phyloP scores from a whole-genome alignment of 1,140 invertebrate species.

The Stenopsyche tienmushanensis region DNA sequence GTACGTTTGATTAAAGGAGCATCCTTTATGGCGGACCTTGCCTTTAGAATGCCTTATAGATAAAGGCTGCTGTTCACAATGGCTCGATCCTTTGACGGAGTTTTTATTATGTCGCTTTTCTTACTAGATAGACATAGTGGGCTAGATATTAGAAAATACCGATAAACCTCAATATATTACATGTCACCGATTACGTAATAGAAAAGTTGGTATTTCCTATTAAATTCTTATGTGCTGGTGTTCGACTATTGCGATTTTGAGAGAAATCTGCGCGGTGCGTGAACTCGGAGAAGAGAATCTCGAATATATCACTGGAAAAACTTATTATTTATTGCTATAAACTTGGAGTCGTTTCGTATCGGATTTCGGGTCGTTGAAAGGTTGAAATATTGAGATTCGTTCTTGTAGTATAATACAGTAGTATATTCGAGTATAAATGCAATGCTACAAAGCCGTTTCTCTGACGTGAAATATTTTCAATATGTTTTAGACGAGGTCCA shows the following conservation, averaged over 20 bases:
- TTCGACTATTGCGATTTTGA: neutral
- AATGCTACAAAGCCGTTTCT: too few species aligned
- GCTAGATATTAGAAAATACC: constrained; percentile 19
- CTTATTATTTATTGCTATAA: too few species aligned
- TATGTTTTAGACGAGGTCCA: too few species aligned
- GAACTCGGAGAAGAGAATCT: too few species aligned
- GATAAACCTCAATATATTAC: constrained; percentile 23
- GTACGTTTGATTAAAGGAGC: neutral
- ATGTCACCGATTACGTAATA: constrained; percentile 14
- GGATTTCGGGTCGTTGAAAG: too few species aligned
- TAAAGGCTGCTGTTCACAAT: neutral
- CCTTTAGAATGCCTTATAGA: neutral
- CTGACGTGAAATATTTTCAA: too few species aligned
- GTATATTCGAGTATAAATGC: too few species aligned
- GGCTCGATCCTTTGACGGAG: neutral
- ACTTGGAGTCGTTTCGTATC: too few species aligned
- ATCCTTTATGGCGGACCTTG: neutral
- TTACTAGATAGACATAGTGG: neutral
- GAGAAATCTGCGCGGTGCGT: too few species aligned
- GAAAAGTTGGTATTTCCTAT: constrained; percentile 19
- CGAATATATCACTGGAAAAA: too few species aligned
- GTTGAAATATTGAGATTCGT: too few species aligned
- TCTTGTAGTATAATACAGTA: too few species aligned
- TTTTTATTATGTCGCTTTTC: constrained; percentile 5
- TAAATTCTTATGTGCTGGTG: constrained; percentile 16